Base-by-base conservation (phyloP, 2,797 vertebrate genomes). In the Melanotaenia pygmaea region DNA sequence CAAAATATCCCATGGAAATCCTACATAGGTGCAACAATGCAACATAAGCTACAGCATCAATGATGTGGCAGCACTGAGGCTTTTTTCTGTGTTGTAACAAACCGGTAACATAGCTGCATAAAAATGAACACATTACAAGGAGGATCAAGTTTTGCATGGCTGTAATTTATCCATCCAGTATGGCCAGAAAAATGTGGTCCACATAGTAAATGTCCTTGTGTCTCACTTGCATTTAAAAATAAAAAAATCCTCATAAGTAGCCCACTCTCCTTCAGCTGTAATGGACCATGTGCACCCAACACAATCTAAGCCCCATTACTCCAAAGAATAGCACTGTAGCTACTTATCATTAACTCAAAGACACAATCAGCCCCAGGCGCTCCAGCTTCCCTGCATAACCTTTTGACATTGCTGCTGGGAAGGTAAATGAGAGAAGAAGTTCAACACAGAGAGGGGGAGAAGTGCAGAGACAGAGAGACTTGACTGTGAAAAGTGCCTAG, bases 281-380 rank as follows among this genome's bases (percentile, higher is more conserved):
- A 81, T n/a, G 60, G 70, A 76, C 64, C 73, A 1, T 9, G 34
- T 59, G 47, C 67, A 77, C 78, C 47, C 78, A 89, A 71, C 66
- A 60, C 67, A 88, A 72, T 81, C 59, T 63, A 68, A 88, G 79
- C 75, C 59, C 76, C 59, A 64, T 81, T 35, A 74, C 88, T 88
- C 88, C 80, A 74, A 79, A 85, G 92, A 90, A 82, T 77, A 87
- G 82, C 86, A 80, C 87, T 86, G 83, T 83, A 89, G 90, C 86
- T 94, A 92, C 89, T 92, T 92, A 91, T 92, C 91, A 89, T 93
- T 91, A 90, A 91, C 88, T 92, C 87, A 89, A 87, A 92, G 91
- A 91, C 89, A 90, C 87, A 91, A 91, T 91, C 89, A 85, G 90
- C 91, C 88, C 82, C 73, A 24, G 88, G 91, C 86, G 34, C 91